Evolutionary conservation across 2,113 vertebrate genomes (phyloP), one percentile per base, ranked within the genome.

Genomic region (Choloepus hoffmanni): DNA sequence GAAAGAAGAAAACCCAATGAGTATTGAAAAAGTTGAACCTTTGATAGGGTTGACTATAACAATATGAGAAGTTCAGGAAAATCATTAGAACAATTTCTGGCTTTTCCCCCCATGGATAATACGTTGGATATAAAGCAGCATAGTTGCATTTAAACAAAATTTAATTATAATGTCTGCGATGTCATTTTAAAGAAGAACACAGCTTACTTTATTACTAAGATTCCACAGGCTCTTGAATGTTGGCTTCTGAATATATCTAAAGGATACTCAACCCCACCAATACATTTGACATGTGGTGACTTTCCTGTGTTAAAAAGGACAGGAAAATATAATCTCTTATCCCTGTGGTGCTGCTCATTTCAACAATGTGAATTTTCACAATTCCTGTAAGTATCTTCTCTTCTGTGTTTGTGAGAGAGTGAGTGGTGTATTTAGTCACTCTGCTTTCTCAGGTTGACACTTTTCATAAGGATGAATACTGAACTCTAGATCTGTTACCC

Each of bases 71-170:
- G 33, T 78, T 78, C 33, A 30, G 30, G 30, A 55, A 93, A 78
- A 72, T n/a, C 7, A 53, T 63, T 50, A 85, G 45, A 70, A 78
- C 26, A 70, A 40, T 33, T 87, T 90, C 30, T 82, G 26, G 23
- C 3, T 82, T 92, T 88, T 93, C 2, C 7, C 28, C 87, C 14
- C 36, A 24, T 55, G 45, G 1, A n/a, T 53, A 78, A 79, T 30
- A 84, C 48, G 79, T 77, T 84, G 21, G 23, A 73, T 78, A 48
- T 67, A 76, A 60, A 72, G 76, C 40, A 23, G 13, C 86, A 36
- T 67, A 77, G 73, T 89, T 85, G 15, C 7, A 91, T 78, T 88
- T 85, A 93, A 95, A 60, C 43, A 65, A 94, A 92, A 63, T 77
- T 63, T 91, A 93, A 72, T 86, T 50, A 24, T 55, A 55, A n/a